Evolutionary conservation across 2,888 invertebrate genomes (phyloP), one percentile per base, ranked within the genome.

Genomic region (Lasioglossum marginatum): DNA sequence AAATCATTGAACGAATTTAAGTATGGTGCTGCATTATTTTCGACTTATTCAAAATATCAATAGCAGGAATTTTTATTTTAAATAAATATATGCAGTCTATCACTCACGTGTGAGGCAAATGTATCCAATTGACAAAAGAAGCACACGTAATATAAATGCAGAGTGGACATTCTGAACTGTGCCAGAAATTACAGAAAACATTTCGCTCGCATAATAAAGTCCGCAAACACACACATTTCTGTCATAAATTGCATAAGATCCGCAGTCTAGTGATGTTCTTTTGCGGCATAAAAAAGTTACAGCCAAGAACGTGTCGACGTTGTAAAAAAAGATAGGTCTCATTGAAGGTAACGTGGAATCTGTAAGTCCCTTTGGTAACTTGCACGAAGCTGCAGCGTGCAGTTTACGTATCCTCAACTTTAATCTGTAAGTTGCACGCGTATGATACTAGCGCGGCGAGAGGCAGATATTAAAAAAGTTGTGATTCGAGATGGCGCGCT

Each of bases 381-480:
- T 63, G 52, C 12, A 12, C 40, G 40, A 40, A n/a, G n/a, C 12
- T 66, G 34, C 70, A 72, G 43, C 45, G 16, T 63, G 40, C 63
- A 43, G 60, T 79, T 85, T 70, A 77, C 73, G 86, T 80, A 82
- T 82, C 71, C 34, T 43, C 68, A 37, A 37, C 66, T 83, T 80
- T 81, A 83, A 86, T 86, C 77, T 74, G n/a, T n/a, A 40, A 37
- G 45, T 57, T 19, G 14, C 40, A 40, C n/a, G 40, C 68, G 76
- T 34, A 37, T 16, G 63, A 68, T 63, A 45, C 27, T n/a, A n/a
- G n/a, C n/a, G n/a, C n/a, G 23, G 5, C 43, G 14, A 43, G 45
- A 5, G 31, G 57, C 40, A 48, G 83, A 84, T 88, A 87, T 87
- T 82, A 87, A 88, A 88, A 87, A 85, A 83, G 82, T 87, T 88